These are phyloP conservation scores for Ichneumoninae sp. DNA, from an alignment of 2,888 invertebrate species.

Conservation along the genomic window DNA sequence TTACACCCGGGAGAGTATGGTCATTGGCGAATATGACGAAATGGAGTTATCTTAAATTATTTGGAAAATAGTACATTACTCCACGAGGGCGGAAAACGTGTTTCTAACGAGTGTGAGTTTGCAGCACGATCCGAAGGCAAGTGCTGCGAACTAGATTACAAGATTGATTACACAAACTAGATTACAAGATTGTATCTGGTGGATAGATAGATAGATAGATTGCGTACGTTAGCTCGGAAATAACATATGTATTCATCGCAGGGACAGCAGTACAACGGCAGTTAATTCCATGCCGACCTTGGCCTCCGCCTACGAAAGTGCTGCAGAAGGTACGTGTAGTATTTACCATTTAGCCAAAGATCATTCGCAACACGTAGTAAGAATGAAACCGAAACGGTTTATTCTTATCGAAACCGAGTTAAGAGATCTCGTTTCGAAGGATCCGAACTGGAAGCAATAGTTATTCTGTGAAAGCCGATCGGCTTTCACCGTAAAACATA, in stretches of 20 bases:
- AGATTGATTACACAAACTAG: too few relatives aligned
- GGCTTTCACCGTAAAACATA: conserved; percentile 72
- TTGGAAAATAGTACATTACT: too few relatives aligned
- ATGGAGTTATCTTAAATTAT: too few relatives aligned
- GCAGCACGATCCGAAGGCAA: too few relatives aligned
- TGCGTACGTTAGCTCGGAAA: neutral
- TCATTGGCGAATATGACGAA: too few relatives aligned
- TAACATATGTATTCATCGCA: conserved; percentile 55
- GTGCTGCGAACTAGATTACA: too few relatives aligned
- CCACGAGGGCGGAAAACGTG: too few relatives aligned
- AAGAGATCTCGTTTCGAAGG: conserved; percentile 23
- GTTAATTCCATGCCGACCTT: conserved; percentile 70
- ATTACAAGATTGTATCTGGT: too few relatives aligned
- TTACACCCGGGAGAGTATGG: too few relatives aligned
- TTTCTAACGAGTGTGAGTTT: too few relatives aligned
- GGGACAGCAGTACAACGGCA: conserved; percentile 72
- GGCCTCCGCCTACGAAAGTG: conserved; percentile 66
- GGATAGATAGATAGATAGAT: too few relatives aligned
- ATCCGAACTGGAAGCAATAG: conserved; percentile 31
- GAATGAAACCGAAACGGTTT: conserved; percentile 19
- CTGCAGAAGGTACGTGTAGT: conserved; percentile 64
- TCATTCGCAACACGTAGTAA: conserved; percentile 16
- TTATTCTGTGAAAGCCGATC: conserved; percentile 71
- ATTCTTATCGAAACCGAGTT: conserved; percentile 12
- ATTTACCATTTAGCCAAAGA: neutral